Base-by-base conservation (phyloP, 2,888 invertebrate species). In the Saturnia pavonia region DNA sequence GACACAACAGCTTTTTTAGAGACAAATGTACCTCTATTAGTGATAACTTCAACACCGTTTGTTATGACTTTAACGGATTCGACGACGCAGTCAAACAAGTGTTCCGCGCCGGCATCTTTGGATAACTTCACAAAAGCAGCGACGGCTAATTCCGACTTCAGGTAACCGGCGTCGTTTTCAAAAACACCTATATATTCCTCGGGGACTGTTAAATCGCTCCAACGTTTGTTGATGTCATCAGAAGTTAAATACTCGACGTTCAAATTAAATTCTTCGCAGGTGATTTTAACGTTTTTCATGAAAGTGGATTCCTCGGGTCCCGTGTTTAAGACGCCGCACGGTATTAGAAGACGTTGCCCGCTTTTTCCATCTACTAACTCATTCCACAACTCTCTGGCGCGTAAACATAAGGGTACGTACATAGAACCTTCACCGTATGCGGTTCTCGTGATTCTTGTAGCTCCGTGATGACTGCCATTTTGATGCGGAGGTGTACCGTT, bases 351-450 rank as follows among this genome's bases (percentile, higher is more conserved):
- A 22, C 69, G 45, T 57, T 69, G 22, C 12, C 34, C 66, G n/a
- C 40, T 57, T 4, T 22, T 48, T 3, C 14, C 43, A 19, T 54
- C 43, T n/a, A 71, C 51, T 25, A 71, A 27, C 12, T 72, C 69
- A 25, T 45, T 45, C 71, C 71, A 72, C 6, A 72, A 48, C n/a
- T 72, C 45, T 16, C 67, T 45, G 48, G 71, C 60, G n/a, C 69
- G 54, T 9, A 72, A 54, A 11, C 51, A n/a, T 14, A 72, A 19
- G 6, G 71, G 71, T 45, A 72, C 2, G 19, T 72, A 72, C 57
- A 57, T 72, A 11, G 54, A n/a, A 12, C 71, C 71, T 63, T 72
- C 71, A 0, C 69, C 69, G 25, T 72, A 72, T 0, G 71, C 71
- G 19, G 54, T 43, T 27, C 71, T 54, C 19, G 34, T 69, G 7